Percentiles rank a stretch among this genome's conserved stretches.
Evolutionary conservation across 2,797 vertebrate species (phyloP).

Genomic region (Esox masquinongy): DNA sequence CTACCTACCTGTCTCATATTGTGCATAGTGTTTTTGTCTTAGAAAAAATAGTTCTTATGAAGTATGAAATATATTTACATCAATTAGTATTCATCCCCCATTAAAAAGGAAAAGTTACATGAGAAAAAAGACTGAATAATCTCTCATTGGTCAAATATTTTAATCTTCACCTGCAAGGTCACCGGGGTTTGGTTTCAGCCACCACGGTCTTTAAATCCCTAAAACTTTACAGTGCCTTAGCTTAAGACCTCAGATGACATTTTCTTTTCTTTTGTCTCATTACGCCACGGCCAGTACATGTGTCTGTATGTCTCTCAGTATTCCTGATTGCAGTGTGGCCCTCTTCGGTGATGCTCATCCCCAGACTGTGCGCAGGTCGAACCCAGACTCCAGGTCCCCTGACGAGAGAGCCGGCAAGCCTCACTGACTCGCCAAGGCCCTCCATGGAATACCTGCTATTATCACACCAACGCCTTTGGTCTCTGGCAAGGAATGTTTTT

Average conservation of each 20-base stretch:
- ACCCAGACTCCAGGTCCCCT: constrained; percentile 45
- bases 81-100: too few relatives aligned
- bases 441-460: constrained; percentile 36
- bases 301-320: constrained; percentile 34
- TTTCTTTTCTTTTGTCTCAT: not conserved
- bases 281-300: not conserved
- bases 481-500: not conserved
- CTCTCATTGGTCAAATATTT: too few relatives aligned
- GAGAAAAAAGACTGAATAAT: too few relatives aligned
- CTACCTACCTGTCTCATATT: too few relatives aligned
- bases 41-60: too few relatives aligned
- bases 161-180: too few relatives aligned
- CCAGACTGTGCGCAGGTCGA: constrained; percentile 45
- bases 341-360: constrained; percentile 27
- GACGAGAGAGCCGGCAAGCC: constrained; percentile 55
- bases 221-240: not conserved
- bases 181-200: too few relatives aligned
- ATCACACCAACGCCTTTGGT: constrained; percentile 13
- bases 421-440: constrained; percentile 46
- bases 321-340: constrained; percentile 15
- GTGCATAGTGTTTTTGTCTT: too few relatives aligned
- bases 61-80: too few relatives aligned
- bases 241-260: not conserved
- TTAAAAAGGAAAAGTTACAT: too few relatives aligned
- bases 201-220: not conserved